These are phyloP conservation scores for Acropora yongei DNA, from an alignment of 64 coral and sea anemone species.

Conservation along the genomic window DNA sequence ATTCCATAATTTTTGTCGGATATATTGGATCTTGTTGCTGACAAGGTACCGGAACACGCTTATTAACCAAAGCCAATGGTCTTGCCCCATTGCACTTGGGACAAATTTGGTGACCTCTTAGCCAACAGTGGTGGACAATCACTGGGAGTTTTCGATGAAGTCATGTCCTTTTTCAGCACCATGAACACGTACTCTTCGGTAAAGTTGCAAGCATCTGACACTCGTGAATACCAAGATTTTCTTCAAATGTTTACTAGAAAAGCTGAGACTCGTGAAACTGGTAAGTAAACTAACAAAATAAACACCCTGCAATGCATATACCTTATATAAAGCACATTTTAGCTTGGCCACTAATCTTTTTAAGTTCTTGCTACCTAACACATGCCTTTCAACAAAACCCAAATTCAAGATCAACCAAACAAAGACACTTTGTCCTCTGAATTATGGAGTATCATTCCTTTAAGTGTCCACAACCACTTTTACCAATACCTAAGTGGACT, in stretches of 20 bases:
- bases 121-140: slow-evolving; percentile 22
- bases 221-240: slow-evolving; percentile 67
- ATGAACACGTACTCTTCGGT: slow-evolving; percentile 68
- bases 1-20: slow-evolving; percentile 3
- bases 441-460: neutral
- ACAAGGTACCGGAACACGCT: neutral
- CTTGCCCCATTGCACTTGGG: slow-evolving; percentile 72
- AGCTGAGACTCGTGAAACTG: slow-evolving; percentile 51
- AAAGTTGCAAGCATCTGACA: slow-evolving; percentile 60
- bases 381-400: too few relatives aligned
- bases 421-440: neutral
- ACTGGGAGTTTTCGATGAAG: slow-evolving; percentile 58
- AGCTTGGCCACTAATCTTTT: neutral
- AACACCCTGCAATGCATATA: neutral
- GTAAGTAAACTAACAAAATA: slow-evolving; percentile 6
- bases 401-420: neutral
- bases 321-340: neutral
- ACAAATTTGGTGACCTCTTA: slow-evolving; percentile 69
- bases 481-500: too few relatives aligned
- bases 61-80: neutral
- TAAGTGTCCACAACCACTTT: neutral
- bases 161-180: slow-evolving; percentile 60
- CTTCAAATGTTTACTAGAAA: slow-evolving; percentile 66
- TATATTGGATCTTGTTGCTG: neutral
- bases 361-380: neutral